A percentile compares a stretch with the other conserved stretches of the same genome.
phyloP scores from a whole-genome alignment of 2,113 vertebrate genomes.

The Zosterops pallidus region DNA sequence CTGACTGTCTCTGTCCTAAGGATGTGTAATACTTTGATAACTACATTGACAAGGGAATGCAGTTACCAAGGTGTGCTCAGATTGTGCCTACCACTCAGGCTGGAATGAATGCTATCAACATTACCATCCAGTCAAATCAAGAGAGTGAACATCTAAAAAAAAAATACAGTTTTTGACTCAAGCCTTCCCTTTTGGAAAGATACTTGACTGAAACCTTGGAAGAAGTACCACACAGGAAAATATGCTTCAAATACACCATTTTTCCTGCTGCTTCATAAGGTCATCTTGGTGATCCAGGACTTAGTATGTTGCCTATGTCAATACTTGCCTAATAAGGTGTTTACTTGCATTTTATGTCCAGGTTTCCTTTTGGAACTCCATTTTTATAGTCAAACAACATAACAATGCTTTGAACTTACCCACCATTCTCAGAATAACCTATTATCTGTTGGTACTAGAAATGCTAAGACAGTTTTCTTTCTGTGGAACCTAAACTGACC shows the following conservation, averaged over 20 bases:
- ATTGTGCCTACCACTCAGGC: background rate
- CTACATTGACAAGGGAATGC: background rate
- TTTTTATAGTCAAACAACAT: background rate
- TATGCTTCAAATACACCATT: background rate
- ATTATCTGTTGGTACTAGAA: background rate
- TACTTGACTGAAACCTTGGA: background rate
- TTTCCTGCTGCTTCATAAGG: background rate
- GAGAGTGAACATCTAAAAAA: background rate
- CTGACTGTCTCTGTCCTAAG: background rate
- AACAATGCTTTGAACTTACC: background rate
- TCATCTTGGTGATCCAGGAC: background rate
- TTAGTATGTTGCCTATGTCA: background rate
- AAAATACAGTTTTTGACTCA: background rate
- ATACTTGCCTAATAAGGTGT: background rate
- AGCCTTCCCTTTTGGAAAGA: background rate
- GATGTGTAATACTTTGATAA: background rate
- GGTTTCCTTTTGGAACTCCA: background rate
- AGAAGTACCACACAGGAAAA: background rate
- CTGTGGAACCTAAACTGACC: background rate
- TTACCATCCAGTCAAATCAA: background rate
- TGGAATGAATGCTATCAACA: background rate
- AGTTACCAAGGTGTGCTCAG: background rate
- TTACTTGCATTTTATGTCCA: background rate
- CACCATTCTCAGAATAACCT: background rate
- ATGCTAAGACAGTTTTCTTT: background rate